These are phyloP conservation scores for Andrena chrysosceles DNA, from an alignment of 2,888 invertebrate genomes.

Conservation along the genomic window DNA sequence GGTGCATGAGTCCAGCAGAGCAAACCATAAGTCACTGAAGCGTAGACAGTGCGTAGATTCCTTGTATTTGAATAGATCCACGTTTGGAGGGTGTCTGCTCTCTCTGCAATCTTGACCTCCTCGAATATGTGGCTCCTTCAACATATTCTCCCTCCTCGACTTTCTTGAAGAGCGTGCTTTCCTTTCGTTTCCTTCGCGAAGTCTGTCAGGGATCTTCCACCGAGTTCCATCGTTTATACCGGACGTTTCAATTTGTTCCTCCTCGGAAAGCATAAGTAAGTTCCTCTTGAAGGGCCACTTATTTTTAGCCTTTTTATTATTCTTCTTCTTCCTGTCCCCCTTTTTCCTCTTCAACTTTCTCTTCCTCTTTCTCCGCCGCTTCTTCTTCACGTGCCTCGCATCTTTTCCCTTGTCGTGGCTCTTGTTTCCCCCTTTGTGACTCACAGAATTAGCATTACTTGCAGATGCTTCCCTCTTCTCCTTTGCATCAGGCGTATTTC, in stretches of 20 bases:
- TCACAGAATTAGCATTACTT: background rate
- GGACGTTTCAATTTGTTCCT: slow-evolving; percentile 14
- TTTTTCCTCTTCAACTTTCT: slow-evolving; percentile 44
- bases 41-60: slow-evolving; percentile 86
- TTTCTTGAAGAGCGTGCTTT: background rate
- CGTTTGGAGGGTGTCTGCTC: slow-evolving; percentile 80
- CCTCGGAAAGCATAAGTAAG: slow-evolving; percentile 60
- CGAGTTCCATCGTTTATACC: background rate
- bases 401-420: background rate
- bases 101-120: slow-evolving; percentile 86
- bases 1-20: background rate
- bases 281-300: slow-evolving; percentile 66
- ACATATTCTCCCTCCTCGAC: background rate
- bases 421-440: background rate
- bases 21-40: slow-evolving; percentile 86
- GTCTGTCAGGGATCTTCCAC: background rate
- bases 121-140: slow-evolving; percentile 78
- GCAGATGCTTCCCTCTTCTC: slow-evolving; percentile 19
- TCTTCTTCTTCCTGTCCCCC: slow-evolving; percentile 40
- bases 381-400: slow-evolving; percentile 10
- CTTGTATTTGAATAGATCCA: slow-evolving; percentile 83
- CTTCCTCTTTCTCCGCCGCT: slow-evolving; percentile 24
- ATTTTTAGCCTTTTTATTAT: slow-evolving; percentile 35
- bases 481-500: slow-evolving; percentile 3
- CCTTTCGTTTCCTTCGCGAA: no score